Base-by-base conservation (phyloP, 1,140 invertebrate genomes). In the Manduca sexta region DNA sequence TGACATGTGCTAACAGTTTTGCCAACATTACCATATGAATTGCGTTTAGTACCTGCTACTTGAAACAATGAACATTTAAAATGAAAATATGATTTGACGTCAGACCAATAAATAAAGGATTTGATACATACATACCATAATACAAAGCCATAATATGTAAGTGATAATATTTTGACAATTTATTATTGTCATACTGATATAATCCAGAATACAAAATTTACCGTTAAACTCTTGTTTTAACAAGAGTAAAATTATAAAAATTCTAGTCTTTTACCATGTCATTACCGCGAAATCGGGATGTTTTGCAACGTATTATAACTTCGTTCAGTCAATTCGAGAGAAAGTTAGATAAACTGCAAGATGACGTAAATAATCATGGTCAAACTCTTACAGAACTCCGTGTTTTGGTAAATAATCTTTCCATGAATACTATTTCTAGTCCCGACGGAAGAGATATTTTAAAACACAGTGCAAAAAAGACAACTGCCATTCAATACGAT, bases 291-390 rank as follows among this genome's bases (percentile, higher is more conserved):
- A 47, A 47, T 16, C 62, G 60, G 12, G 67, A 73, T 17, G 52
- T 63, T 1, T 51, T 75, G 15, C 66, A 79, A 26, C 51, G 55
- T 6, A 64, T 82, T 12, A 43, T 73, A 42, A 60, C 54, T 15
- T 63, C 74, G 0, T 70, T 78, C 26, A 77, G 66, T 13, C 58
- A 73, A 37, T 74, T 79, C 29, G 78, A 82, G 43, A 79, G 65
- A 15, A 79, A 82, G 48, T 13, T 82, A 5, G 78, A 82, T 39
- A 77, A 79, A 46, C 45, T 82, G 31, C 75, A 82, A 55, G 62
- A 76, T 35, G 75, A 79, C 17, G 64, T 79, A 0, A 65, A 62
- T 37, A 61, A 44, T 33, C 75, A 82, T 10, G 70, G 70, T 0
- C 61, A 77, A 18, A 72, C 75, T 0, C 29, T 82, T 8, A 49